Conservation (phyloP, 2,113 vertebrate species). For the Hylia prasina region DNA sequence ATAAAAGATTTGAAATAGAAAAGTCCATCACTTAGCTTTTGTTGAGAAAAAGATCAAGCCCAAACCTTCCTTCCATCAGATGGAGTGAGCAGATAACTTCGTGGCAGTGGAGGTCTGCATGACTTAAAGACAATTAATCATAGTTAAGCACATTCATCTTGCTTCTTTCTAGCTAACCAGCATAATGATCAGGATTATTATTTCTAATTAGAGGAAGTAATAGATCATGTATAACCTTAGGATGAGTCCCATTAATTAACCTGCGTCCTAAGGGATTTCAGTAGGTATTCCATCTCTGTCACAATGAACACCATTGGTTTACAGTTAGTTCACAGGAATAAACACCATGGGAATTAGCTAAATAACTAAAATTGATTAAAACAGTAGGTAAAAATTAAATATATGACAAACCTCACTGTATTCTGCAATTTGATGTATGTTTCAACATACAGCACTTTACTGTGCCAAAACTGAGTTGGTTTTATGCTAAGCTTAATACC, state of each 20-base stretch:
- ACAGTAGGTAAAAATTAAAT: conserved; percentile 60
- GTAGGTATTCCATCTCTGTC: conserved; percentile 93
- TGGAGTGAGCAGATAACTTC: conserved; percentile 66
- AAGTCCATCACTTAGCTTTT: conserved; percentile 8
- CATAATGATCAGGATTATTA: conserved; percentile 99
- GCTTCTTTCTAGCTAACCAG: conserved; percentile 92
- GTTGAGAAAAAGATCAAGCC: conserved; percentile 28
- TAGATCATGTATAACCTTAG: conserved; percentile 96
- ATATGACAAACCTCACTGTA: conserved; percentile 28
- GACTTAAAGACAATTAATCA: conserved; percentile 87
- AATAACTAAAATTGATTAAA: conserved; percentile 70
- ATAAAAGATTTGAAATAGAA: neutral
- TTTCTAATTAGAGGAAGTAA: conserved; percentile 99
- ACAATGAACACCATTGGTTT: conserved; percentile 73
- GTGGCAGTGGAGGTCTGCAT: conserved; percentile 71
- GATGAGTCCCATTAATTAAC: conserved; percentile 98
- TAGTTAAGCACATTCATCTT: conserved; percentile 92
- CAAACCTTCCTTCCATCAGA: conserved; percentile 63
- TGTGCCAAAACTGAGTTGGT: neutral
- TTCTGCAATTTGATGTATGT: conserved; percentile 26
- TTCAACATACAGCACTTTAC: neutral
- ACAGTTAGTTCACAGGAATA: conserved; percentile 71
- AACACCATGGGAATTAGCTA: conserved; percentile 69
- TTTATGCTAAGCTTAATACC: neutral
- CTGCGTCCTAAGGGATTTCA: conserved; percentile 84